Percentiles rank a stretch among this genome's conserved stretches.
Evolutionary conservation across 2,113 vertebrate species (phyloP).

Genomic region (Xenus cinereus): DNA sequence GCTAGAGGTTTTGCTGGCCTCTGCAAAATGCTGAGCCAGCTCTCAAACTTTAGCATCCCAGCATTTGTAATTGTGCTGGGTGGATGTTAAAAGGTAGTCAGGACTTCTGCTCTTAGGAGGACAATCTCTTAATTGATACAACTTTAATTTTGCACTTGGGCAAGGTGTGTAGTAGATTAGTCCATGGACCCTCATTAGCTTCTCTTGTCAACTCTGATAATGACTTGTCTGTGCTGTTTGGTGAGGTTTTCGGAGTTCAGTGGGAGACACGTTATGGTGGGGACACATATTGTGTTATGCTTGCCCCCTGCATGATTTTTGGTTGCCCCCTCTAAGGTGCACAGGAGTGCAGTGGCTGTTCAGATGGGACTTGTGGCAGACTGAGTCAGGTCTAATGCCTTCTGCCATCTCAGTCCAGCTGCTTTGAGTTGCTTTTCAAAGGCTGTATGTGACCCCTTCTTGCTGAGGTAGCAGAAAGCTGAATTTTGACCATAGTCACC

Average conservation of each 20-base stretch:
- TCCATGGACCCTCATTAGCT: not conserved
- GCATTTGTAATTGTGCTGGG: not conserved
- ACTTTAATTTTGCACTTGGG: not conserved
- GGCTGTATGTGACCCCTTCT: not conserved
- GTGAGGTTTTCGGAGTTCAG: accelerated
- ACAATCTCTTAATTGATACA: not conserved
- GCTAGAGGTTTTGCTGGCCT: not conserved
- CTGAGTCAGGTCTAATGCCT: not conserved
- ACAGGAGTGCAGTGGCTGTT: not conserved
- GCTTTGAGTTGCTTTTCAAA: not conserved
- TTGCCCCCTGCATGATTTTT: not conserved
- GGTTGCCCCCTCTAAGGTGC: not conserved
- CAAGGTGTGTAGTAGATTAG: not conserved
- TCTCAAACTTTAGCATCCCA: not conserved
- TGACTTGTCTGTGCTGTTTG: accelerated
- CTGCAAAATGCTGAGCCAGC: not conserved
- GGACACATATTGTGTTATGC: accelerated
- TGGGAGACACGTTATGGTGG: accelerated
- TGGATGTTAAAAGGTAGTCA: not conserved
- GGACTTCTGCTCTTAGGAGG: not conserved
- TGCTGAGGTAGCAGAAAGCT: not conserved
- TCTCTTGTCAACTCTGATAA: not conserved
- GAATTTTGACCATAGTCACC: not conserved
- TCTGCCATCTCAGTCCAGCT: not conserved
- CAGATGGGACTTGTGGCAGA: not conserved